Percentiles rank a stretch among this genome's conserved stretches.
Conservation (phyloP, 2,888 invertebrate species). For the Sipha maydis region DNA sequence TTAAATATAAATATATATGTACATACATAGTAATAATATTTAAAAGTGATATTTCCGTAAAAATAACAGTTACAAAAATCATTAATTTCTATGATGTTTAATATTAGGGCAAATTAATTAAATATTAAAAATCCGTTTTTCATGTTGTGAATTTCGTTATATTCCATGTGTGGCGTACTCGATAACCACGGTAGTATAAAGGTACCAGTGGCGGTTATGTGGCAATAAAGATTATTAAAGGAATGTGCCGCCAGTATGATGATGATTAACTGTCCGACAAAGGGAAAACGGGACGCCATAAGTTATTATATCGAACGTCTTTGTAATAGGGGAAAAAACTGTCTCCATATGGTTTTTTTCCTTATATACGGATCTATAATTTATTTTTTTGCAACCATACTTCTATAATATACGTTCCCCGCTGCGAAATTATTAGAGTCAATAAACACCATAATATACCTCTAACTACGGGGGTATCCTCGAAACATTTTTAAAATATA, state of each 20-base stretch:
- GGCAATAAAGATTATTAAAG: conserved; percentile 59
- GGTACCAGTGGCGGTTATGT: neutral
- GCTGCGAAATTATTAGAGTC: conserved; percentile 55
- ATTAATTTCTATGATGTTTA: neutral
- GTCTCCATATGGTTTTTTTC: conserved; percentile 54
- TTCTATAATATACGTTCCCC: conserved; percentile 16
- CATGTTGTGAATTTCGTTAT: neutral
- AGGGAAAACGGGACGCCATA: conserved; percentile 48
- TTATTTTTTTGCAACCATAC: conserved; percentile 49
- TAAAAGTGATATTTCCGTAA: conserved; percentile 39
- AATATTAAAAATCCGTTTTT: conserved; percentile 12
- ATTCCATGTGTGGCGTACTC: conserved; percentile 19
- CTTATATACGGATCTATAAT: neutral
- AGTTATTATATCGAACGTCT: conserved; percentile 57
- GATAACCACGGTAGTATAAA: conserved; percentile 15
- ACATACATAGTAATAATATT: neutral
- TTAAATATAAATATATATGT: neutral
- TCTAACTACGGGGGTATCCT: conserved; percentile 17
- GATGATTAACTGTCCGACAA: conserved; percentile 61
- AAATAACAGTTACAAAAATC: conserved; percentile 5
- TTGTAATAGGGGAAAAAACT: conserved; percentile 47
- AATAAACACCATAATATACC: conserved; percentile 32
- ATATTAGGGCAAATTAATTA: neutral
- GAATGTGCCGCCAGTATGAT: conserved; percentile 43
- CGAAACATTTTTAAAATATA: conserved; percentile 46